These are phyloP conservation scores for Rhamnusium bicolor DNA, from an alignment of 2,888 invertebrate genomes.

Conservation along the genomic window DNA sequence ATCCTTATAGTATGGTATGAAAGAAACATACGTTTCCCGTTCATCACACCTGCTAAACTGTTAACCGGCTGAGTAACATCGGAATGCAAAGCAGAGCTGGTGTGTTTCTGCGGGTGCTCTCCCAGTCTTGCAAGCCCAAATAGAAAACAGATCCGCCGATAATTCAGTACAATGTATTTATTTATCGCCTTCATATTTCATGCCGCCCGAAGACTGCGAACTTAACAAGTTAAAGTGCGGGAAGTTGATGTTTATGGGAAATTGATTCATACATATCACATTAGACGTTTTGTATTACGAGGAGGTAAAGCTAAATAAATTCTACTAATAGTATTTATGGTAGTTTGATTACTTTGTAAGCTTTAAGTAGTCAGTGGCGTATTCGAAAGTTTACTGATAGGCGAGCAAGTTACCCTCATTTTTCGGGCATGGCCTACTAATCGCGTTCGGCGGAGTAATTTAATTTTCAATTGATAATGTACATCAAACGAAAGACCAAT, in stretches of 20 bases:
- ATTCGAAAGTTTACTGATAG: neutral
- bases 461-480: too few species aligned
- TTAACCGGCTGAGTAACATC: slow-evolving; percentile 57
- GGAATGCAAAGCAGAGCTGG: slow-evolving; percentile 63
- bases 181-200: slow-evolving; percentile 65
- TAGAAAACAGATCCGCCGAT: slow-evolving; percentile 65
- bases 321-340: neutral
- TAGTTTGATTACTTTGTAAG: slow-evolving; percentile 14
- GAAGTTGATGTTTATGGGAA: slow-evolving; percentile 31
- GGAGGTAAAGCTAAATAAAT: neutral
- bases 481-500: too few species aligned
- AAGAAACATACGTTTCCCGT: slow-evolving; percentile 1
- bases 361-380: neutral
- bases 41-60: slow-evolving; percentile 13
- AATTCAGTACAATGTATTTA: slow-evolving; percentile 67
- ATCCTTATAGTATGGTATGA: neutral
- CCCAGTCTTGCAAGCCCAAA: slow-evolving; percentile 51
- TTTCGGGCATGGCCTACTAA: too few species aligned
- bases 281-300: slow-evolving; percentile 12
- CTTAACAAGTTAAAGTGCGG: slow-evolving; percentile 32
- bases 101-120: slow-evolving; percentile 54
- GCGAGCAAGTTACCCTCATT: too few species aligned
- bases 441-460: too few species aligned
- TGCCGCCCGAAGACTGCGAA: slow-evolving; percentile 27
- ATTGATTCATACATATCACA: slow-evolving; percentile 31